These are phyloP conservation scores for Anguilla rostrata DNA, from an alignment of 2,113 vertebrate species.

Conservation along the genomic window DNA sequence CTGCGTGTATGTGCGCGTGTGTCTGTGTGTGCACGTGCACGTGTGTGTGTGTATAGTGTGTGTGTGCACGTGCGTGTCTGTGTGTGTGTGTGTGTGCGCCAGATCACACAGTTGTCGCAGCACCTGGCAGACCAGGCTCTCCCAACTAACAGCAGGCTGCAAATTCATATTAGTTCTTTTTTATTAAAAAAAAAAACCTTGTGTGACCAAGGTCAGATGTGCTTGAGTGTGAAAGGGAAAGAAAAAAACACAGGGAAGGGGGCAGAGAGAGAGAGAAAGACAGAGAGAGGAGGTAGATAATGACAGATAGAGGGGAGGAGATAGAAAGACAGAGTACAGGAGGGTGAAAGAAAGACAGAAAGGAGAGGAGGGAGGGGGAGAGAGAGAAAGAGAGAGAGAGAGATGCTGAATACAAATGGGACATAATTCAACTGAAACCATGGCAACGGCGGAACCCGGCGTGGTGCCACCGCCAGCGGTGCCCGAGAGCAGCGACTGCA, in stretches of 20 bases:
- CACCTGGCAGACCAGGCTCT: neutral
- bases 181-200: neutral
- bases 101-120: neutral
- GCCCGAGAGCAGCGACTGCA: neutral
- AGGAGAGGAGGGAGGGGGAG: neutral
- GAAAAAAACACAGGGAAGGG: no score
- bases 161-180: neutral
- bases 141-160: neutral
- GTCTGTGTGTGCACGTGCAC: neutral
- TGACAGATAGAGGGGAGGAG: neutral
- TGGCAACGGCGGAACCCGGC: conserved; percentile 22
- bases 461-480: neutral
- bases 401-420: conserved; percentile 23
- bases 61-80: neutral
- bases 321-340: neutral
- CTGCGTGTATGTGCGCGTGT: neutral
- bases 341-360: neutral
- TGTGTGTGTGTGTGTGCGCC: neutral
- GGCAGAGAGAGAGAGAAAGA: neutral
- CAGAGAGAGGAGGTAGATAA: neutral
- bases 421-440: conserved; percentile 23
- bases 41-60: no score
- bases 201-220: conserved; percentile 18
- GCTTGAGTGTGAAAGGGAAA: neutral
- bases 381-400: neutral